A percentile compares a stretch with the other conserved stretches of the same genome.
Conservation (phyloP, 2,888 invertebrate genomes). For the Phasia obesa region DNA sequence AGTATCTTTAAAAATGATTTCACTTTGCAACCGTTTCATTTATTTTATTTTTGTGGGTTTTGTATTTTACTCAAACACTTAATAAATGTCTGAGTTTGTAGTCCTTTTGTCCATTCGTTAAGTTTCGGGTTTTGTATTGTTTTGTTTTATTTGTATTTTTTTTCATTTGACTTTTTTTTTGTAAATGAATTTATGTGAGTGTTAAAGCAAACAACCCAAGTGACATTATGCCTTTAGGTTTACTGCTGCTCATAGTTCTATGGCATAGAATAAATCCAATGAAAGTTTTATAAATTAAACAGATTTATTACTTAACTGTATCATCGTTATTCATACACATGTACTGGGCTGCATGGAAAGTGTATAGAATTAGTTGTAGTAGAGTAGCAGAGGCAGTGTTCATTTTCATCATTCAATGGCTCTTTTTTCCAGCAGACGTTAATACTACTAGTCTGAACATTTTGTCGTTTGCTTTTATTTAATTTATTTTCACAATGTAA, state of each 20-base stretch:
- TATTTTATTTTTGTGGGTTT: constrained; percentile 24
- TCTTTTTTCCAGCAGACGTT: not conserved
- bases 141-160: not conserved
- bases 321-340: constrained; percentile 25
- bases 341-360: not conserved
- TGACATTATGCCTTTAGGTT: constrained; percentile 50
- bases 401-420: constrained; percentile 16
- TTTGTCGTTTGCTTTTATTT: not conserved
- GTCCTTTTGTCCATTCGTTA: not conserved
- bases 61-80: constrained; percentile 26
- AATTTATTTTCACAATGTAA: constrained; percentile 10
- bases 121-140: not conserved
- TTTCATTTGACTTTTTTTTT: constrained; percentile 4
- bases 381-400: constrained; percentile 10
- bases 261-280: constrained; percentile 44
- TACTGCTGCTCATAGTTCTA: not conserved
- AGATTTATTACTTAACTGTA: constrained; percentile 71
- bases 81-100: constrained; percentile 45
- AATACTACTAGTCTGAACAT: constrained; percentile 12
- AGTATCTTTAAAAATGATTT: not conserved
- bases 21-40: constrained; percentile 29
- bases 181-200: constrained; percentile 33
- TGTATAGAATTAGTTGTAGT: not conserved
- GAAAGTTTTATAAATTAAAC: constrained; percentile 73
- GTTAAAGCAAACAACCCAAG: constrained; percentile 4